These are phyloP conservation scores for Apistogramma diplotaenia DNA, from an alignment of 2,113 vertebrate genomes.

Conservation along the genomic window DNA sequence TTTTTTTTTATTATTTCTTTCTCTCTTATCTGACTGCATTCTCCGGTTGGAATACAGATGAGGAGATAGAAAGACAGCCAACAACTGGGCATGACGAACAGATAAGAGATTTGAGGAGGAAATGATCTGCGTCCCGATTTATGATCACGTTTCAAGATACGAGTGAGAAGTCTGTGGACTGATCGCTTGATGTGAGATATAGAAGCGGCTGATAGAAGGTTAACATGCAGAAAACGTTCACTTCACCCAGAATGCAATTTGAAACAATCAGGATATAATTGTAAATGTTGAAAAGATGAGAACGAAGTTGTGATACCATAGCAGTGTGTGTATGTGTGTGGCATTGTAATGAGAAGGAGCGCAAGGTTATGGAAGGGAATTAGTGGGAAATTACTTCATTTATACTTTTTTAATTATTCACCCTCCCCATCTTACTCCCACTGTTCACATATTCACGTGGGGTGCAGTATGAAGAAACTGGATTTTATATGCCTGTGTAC, in stretches of 20 bases:
- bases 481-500: conserved; percentile 22
- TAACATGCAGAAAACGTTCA: background rate
- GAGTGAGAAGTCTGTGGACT: background rate
- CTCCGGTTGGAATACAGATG: conserved; percentile 73
- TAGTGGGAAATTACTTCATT: conserved; percentile 33
- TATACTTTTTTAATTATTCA: conserved; percentile 35
- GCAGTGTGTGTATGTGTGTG: background rate
- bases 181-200: background rate
- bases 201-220: background rate
- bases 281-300: background rate
- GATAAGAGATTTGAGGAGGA: conserved; percentile 41
- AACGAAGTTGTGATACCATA: background rate
- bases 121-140: conserved; percentile 42
- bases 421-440: background rate
- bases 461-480: conserved; percentile 33
- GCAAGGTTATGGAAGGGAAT: background rate
- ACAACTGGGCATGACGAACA: conserved; percentile 50
- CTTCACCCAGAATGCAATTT: background rate
- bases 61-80: conserved; percentile 49
- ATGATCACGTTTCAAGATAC: conserved; percentile 17
- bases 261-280: background rate
- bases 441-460: conserved; percentile 37
- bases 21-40: conserved; percentile 65
- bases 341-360: background rate
- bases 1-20: conserved; percentile 16